Evolutionary conservation across 2,888 invertebrate species (phyloP).

Genomic region (Sminthurides aquaticus): DNA sequence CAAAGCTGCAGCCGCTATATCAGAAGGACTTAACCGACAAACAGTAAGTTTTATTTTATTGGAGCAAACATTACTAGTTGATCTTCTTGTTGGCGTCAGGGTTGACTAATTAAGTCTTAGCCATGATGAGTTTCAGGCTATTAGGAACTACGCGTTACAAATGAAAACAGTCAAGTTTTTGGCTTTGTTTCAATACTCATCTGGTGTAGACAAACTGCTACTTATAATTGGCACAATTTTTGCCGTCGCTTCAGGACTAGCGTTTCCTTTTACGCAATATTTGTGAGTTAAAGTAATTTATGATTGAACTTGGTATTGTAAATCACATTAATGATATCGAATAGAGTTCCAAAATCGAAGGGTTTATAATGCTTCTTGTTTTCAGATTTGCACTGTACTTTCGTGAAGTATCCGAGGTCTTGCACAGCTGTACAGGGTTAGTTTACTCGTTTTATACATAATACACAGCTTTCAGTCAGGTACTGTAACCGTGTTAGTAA

Average conservation of each 20-base stretch:
- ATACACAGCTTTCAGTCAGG: no score
- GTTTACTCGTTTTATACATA: no score
- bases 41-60: background rate
- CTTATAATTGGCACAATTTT: background rate
- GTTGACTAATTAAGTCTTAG: background rate
- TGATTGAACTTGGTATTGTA: no score
- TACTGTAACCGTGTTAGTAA: no score
- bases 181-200: background rate
- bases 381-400: background rate
- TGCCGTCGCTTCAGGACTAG: background rate
- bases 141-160: background rate
- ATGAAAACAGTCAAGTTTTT: background rate
- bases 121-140: background rate
- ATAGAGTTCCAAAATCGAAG: no score
- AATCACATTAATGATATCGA: no score
- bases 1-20: no score
- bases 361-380: background rate
- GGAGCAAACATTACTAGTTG: background rate
- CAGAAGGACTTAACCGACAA: background rate
- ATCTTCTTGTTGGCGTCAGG: background rate
- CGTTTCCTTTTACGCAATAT: background rate
- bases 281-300: no score
- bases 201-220: background rate
- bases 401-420: background rate
- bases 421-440: no score